Evolutionary conservation across 1,140 invertebrate genomes (phyloP).

Genomic region (Sarcophaga peregrina): DNA sequence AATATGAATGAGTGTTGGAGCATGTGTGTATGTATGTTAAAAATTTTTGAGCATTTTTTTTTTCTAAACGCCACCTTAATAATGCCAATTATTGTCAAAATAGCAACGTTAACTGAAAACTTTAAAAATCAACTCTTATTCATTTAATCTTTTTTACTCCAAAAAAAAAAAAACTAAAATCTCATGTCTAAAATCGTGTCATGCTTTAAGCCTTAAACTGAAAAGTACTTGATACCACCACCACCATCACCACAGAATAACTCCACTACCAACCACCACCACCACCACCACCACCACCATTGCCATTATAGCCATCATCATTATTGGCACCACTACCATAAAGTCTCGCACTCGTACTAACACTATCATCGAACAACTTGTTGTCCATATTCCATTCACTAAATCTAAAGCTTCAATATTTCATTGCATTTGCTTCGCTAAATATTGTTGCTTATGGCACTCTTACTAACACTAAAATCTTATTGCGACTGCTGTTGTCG

Average conservation of each 20-base stretch:
- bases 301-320: neutral
- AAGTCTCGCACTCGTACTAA: too few relatives aligned
- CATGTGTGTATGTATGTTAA: neutral
- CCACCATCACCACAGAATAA: neutral
- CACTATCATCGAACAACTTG: too few relatives aligned
- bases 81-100: slow-evolving; percentile 34
- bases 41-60: neutral
- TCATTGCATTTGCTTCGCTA: too few relatives aligned
- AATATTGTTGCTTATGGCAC: too few relatives aligned
- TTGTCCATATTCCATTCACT: neutral
- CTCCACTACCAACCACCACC: neutral
- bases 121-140: slow-evolving; percentile 16
- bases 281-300: neutral
- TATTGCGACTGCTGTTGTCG: neutral
- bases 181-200: slow-evolving; percentile 26
- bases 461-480: too few relatives aligned
- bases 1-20: too few relatives aligned
- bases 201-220: slow-evolving; percentile 16
- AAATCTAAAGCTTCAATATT: neutral
- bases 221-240: neutral
- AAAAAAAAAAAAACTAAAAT: too few relatives aligned
- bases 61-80: slow-evolving; percentile 1
- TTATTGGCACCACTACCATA: too few relatives aligned
- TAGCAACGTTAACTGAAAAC: neutral
- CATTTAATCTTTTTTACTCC: slow-evolving; percentile 20